These are phyloP conservation scores for Herpetotheres cachinnans DNA, from an alignment of 2,113 vertebrate genomes.

Conservation along the genomic window DNA sequence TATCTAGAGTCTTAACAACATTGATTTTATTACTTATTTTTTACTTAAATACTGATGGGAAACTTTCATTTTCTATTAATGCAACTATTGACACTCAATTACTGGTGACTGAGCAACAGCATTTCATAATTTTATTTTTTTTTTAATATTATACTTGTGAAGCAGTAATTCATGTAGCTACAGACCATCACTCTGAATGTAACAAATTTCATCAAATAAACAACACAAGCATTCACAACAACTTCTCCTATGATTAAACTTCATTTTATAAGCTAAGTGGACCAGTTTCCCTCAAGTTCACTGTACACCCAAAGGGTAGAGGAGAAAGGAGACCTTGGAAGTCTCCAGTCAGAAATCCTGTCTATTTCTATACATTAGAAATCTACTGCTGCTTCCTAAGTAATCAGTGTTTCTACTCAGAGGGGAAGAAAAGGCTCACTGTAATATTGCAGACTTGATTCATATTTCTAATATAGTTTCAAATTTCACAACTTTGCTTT, in stretches of 20 bases:
- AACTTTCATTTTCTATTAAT: not conserved
- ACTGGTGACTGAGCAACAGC: not conserved
- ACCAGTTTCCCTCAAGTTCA: rapidly evolving
- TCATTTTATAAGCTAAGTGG: not conserved
- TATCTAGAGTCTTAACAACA: not conserved
- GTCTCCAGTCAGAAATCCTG: not conserved
- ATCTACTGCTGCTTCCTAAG: not conserved
- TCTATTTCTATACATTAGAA: not conserved
- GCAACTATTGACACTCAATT: not conserved
- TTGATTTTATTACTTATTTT: not conserved
- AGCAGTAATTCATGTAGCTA: not conserved
- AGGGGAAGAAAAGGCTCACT: not conserved
- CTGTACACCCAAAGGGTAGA: not conserved
- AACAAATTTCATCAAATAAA: not conserved
- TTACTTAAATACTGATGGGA: not conserved
- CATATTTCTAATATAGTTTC: not conserved
- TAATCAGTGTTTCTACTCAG: not conserved
- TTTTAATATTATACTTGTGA: not conserved
- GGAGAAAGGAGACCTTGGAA: not conserved
- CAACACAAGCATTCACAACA: not conserved
- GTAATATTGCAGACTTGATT: not conserved
- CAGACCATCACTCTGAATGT: not conserved
- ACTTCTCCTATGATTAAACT: not conserved
- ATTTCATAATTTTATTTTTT: not conserved
- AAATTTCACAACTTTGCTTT: not conserved